These are phyloP conservation scores for Murina feae DNA, from an alignment of 2,113 vertebrate genomes.

Conservation along the genomic window DNA sequence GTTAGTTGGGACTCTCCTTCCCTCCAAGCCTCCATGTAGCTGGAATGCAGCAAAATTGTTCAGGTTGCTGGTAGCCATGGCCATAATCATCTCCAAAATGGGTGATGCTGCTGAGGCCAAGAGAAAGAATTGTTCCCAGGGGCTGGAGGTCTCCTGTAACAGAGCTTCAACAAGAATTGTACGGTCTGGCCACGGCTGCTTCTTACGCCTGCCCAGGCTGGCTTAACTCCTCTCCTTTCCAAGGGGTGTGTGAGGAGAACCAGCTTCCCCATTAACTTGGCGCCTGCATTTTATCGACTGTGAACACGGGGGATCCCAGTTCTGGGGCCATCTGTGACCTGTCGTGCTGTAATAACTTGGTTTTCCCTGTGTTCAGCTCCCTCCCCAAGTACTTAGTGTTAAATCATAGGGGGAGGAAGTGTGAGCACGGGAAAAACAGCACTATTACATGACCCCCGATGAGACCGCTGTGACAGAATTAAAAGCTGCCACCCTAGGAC, in stretches of 20 bases:
- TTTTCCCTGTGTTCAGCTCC: conserved; percentile 65
- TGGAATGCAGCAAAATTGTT: background rate
- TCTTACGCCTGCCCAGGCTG: conserved; percentile 16
- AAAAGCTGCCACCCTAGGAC: conserved; percentile 77
- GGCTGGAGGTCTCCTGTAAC: background rate
- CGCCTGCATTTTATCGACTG: conserved; percentile 48
- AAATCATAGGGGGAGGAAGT: conserved; percentile 74
- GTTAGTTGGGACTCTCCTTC: background rate
- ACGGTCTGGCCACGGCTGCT: background rate
- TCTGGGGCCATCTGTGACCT: conserved; percentile 74
- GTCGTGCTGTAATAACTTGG: conserved; percentile 63
- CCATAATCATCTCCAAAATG: background rate
- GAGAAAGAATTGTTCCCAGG: background rate
- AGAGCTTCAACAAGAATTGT: background rate
- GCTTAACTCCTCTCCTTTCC: conserved; percentile 39
- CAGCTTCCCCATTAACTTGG: conserved; percentile 56
- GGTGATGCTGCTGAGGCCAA: background rate
- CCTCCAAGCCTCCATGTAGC: background rate
- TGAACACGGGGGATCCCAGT: conserved; percentile 35
- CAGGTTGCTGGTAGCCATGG: background rate
- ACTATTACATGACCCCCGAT: conserved; percentile 81
- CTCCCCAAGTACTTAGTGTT: conserved; percentile 78
- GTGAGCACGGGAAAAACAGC: conserved; percentile 79
- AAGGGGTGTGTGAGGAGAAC: background rate
- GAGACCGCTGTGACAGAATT: conserved; percentile 78